Evolutionary conservation across 2,113 vertebrate species (phyloP), one percentile per base, ranked within the genome.

Genomic region (Paralichthys olivaceus): DNA sequence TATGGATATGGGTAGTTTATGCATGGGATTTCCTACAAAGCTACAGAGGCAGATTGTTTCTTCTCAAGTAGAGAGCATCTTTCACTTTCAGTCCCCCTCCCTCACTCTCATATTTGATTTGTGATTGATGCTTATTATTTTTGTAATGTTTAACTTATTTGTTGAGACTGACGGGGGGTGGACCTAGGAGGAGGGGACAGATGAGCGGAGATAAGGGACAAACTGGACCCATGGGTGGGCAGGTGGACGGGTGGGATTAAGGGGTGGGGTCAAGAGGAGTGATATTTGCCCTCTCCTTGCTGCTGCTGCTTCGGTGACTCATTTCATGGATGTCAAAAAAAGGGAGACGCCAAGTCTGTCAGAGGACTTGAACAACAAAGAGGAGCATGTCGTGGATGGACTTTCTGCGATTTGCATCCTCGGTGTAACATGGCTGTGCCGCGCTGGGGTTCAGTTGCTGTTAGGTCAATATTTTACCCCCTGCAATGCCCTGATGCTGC

Each of bases 91-190:
- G 69, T 75, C 83, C 72, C 74, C 54, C 72, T 80, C 75, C 81
- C 80, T 83, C 77, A 80, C 62, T 64, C 77, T 86, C 84, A 67
- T 72, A 28, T 81, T 84, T 83, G 81, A 79, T 88, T 84, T 87
- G 85, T 91, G 79, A 75, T 84, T 77, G 82, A 85, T 90, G 84
- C 80, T 90, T 91, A 81, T 93, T 90, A 7, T 62, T 43, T 93
- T 92, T 92, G 80, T 91, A 85, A 88, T 89, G 87, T 92, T 94
- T 94, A 94, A 95, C 92, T 95, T 95, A 95, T 95, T 95, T 87
- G 88, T 78, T 74, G 82, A 80, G 77, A 84, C 76, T 77, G 80
- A 80, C 72, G 73, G 70, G 66, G 60, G 60, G 22, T 23, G 73
- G 72, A 72, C 60, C 26, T 37, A 70, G 75, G 75, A 58, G 74